A percentile compares a stretch with the other conserved stretches of the same genome.
These are phyloP conservation scores for Sylvia atricapilla DNA, from an alignment of 2,113 vertebrate species.

Conservation along the genomic window DNA sequence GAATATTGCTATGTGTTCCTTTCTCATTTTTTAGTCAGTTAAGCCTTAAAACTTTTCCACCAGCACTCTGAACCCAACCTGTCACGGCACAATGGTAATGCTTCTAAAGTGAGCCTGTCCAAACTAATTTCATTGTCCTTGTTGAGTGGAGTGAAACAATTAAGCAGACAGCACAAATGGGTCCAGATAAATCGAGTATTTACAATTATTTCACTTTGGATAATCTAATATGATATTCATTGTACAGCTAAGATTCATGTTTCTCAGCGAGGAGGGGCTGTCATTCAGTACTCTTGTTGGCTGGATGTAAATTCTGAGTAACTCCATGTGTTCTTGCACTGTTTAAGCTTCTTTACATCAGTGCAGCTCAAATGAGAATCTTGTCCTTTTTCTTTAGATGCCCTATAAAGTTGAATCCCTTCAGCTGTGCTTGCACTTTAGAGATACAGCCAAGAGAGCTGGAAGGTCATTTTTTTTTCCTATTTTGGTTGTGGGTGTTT, in stretches of 20 bases:
- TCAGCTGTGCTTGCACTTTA: slow-evolving; percentile 21
- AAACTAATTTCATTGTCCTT: slow-evolving; percentile 37
- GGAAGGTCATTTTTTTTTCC: not conserved
- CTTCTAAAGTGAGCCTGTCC: slow-evolving; percentile 14
- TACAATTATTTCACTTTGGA: slow-evolving; percentile 42
- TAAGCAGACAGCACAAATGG: not conserved
- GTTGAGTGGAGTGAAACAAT: slow-evolving; percentile 44
- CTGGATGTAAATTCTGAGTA: not conserved
- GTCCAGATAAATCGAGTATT: slow-evolving; percentile 9
- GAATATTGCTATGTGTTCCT: not conserved
- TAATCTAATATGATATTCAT: slow-evolving; percentile 21
- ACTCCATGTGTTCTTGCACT: not conserved
- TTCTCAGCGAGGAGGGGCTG: not conserved
- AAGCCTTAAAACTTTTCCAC: not conserved
- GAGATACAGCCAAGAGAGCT: not conserved
- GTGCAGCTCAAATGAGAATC: not conserved
- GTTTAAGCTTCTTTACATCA: not conserved
- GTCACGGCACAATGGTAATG: not conserved
- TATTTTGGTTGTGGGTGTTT: not conserved
- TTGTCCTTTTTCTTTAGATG: not conserved
- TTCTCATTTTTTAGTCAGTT: not conserved
- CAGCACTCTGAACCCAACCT: not conserved
- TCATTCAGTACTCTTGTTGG: not conserved
- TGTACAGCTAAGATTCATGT: not conserved
- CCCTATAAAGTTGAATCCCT: not conserved